phyloP scores from a whole-genome alignment of 2,888 invertebrate species.

The Antitype chi region DNA sequence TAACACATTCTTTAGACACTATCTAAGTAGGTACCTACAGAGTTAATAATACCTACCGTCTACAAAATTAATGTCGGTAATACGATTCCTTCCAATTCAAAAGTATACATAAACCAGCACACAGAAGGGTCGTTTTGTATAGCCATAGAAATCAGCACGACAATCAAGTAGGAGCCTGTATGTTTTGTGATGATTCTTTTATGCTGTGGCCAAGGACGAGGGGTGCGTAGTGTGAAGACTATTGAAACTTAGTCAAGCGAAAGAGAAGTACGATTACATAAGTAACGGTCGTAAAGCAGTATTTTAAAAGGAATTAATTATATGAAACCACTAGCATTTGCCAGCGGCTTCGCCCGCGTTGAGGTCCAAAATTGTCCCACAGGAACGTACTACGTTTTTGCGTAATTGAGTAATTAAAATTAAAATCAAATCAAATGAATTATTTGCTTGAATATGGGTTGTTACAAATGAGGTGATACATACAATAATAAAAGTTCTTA shows the following conservation, averaged over 20 bases:
- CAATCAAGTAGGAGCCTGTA: constrained; percentile 16
- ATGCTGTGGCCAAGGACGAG: constrained; percentile 32
- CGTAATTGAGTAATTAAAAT: no score
- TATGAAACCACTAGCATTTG: no score
- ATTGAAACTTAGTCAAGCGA: constrained; percentile 8
- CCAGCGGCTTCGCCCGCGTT: no score
- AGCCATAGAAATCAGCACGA: constrained; percentile 26
- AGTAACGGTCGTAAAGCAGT: background rate
- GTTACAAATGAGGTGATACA: no score
- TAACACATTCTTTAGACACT: background rate
- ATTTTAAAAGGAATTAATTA: background rate
- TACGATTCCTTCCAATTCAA: constrained; percentile 18
- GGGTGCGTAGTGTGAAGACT: constrained; percentile 16
- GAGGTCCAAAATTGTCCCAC: no score
- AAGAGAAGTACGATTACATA: background rate
- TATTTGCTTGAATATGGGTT: no score
- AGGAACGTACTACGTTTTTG: no score
- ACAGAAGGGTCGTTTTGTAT: constrained; percentile 30
- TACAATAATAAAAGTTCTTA: no score
- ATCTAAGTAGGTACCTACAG: background rate
- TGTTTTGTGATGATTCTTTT: constrained; percentile 35
- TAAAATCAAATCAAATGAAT: no score
- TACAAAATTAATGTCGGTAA: constrained; percentile 13
- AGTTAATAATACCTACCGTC: constrained; percentile 2
- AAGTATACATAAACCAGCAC: background rate